These are phyloP conservation scores for Enteromius treurensis DNA, from an alignment of 2,797 vertebrate species.

Conservation along the genomic window DNA sequence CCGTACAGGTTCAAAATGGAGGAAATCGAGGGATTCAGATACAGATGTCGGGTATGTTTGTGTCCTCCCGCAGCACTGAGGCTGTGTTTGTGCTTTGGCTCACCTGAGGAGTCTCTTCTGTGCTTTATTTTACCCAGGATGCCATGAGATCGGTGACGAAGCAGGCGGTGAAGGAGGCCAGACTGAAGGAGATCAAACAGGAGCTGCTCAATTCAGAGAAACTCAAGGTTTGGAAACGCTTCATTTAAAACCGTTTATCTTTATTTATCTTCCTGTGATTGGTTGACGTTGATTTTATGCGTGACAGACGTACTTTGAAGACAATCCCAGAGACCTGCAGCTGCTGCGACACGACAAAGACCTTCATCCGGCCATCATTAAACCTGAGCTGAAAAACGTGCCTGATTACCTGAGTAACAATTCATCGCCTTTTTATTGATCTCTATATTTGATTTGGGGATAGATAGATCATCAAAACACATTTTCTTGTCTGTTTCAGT, in stretches of 20 bases:
- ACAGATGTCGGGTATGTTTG: slow-evolving; percentile 87
- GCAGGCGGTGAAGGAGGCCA: slow-evolving; percentile 89
- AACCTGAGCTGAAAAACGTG: slow-evolving; percentile 88
- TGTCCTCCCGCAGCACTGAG: neutral
- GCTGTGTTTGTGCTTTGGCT: neutral
- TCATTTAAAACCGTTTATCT: neutral
- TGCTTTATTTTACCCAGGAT: slow-evolving; percentile 73
- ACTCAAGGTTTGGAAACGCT: slow-evolving; percentile 80
- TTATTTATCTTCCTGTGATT: neutral
- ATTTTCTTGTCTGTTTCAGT: slow-evolving; percentile 69
- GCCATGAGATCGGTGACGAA: slow-evolving; percentile 95
- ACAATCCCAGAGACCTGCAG: slow-evolving; percentile 90
- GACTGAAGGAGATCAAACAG: slow-evolving; percentile 92
- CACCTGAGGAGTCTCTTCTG: neutral
- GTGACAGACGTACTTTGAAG: slow-evolving; percentile 88
- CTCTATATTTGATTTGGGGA: neutral
- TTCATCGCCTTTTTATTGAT: too few species aligned
- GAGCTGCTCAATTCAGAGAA: slow-evolving; percentile 93
- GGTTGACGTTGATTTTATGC: slow-evolving; percentile 23
- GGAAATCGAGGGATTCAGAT: slow-evolving; percentile 90
- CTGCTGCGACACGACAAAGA: slow-evolving; percentile 90
- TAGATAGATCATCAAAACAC: too few species aligned
- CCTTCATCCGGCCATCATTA: slow-evolving; percentile 87
- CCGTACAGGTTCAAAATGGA: slow-evolving; percentile 89
- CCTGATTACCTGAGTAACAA: slow-evolving; percentile 88